phyloP scores from a whole-genome alignment of 2,888 invertebrate species.

The Agrotis ipsilon region DNA sequence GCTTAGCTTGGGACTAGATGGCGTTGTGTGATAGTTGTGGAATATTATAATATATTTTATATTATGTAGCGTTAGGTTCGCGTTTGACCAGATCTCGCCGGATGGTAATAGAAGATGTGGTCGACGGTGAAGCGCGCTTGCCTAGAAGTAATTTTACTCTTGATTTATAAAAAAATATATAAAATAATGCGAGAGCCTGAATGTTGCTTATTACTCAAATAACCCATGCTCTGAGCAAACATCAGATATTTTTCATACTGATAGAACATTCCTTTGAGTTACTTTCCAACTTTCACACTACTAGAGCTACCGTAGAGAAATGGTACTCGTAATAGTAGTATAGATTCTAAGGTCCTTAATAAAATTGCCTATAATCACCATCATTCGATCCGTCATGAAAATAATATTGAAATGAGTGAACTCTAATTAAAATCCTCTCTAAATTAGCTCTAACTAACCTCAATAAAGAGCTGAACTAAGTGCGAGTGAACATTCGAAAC shows the following conservation, averaged over 20 bases:
- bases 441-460: constrained; percentile 20
- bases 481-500: constrained; percentile 22
- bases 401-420: not conserved
- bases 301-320: not conserved
- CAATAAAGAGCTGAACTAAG: constrained; percentile 16
- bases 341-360: no score
- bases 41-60: no score
- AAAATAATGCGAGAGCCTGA: no score
- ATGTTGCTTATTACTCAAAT: not conserved
- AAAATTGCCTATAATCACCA: not conserved
- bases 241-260: not conserved
- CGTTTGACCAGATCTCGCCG: no score
- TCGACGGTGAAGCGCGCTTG: no score
- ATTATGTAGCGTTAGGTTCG: no score
- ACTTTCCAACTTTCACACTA: not conserved
- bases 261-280: no score
- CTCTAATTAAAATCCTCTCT: not conserved
- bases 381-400: not conserved
- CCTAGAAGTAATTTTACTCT: no score
- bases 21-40: no score
- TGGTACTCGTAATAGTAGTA: not conserved
- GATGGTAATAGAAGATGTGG: no score
- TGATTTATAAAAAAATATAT: no score
- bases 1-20: no score
- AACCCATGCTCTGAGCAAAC: not conserved